phyloP scores from a whole-genome alignment of 2,888 invertebrate species.

The Drosophila differens region DNA sequence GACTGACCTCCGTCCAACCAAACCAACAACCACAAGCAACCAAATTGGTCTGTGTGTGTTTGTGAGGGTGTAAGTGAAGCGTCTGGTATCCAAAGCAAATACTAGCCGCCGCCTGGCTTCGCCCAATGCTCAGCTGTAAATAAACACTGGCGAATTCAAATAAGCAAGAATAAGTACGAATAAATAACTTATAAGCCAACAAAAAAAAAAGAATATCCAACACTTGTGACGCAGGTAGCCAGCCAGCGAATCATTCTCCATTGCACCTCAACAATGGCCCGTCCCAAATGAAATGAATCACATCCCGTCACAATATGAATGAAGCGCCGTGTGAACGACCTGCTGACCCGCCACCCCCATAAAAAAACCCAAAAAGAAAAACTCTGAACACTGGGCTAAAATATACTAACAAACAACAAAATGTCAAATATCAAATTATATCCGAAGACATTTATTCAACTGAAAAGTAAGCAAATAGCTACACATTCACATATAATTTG shows the following conservation, averaged over 20 bases:
- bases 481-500: neutral
- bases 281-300: conserved; percentile 65
- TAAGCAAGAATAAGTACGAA: conserved; percentile 79
- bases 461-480: neutral
- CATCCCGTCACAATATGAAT: conserved; percentile 64
- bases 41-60: conserved; percentile 16
- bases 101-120: conserved; percentile 17
- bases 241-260: conserved; percentile 42
- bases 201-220: conserved; percentile 32
- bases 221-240: conserved; percentile 37
- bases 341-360: conserved; percentile 48
- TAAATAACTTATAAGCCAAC: conserved; percentile 77
- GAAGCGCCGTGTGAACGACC: conserved; percentile 58
- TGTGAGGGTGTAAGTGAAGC: conserved; percentile 11
- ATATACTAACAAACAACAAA: neutral
- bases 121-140: conserved; percentile 76
- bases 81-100: conserved; percentile 51
- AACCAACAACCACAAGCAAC: conserved; percentile 16
- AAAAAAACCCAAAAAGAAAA: conserved; percentile 6
- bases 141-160: conserved; percentile 78
- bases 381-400: conserved; percentile 28
- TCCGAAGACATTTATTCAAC: neutral
- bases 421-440: neutral
- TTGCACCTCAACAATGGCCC: conserved; percentile 74
- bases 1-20: conserved; percentile 37